A percentile compares a stretch with the other conserved stretches of the same genome.
These are phyloP conservation scores for Acanthurus lineatus DNA, from an alignment of 2,797 vertebrate genomes.

Conservation along the genomic window DNA sequence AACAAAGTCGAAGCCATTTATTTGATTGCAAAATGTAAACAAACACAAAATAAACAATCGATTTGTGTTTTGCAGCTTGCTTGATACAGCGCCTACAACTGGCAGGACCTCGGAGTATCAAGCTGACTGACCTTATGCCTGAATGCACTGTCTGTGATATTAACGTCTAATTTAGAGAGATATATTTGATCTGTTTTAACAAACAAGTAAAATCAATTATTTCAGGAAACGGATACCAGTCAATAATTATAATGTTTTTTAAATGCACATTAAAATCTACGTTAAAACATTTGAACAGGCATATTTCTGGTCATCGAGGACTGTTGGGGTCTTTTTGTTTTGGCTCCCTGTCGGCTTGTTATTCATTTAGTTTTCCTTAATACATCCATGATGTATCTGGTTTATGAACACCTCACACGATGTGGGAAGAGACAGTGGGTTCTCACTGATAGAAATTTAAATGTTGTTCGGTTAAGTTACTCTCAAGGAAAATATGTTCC, in stretches of 20 bases:
- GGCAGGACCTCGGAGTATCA: conserved; percentile 66
- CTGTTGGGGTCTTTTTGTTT: conserved; percentile 26
- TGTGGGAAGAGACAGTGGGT: no score
- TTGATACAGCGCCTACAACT: conserved; percentile 83
- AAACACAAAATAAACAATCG: conserved; percentile 84
- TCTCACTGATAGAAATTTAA: no score
- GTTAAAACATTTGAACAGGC: conserved; percentile 23
- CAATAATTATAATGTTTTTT: fast-evolving
- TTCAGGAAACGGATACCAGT: fast-evolving
- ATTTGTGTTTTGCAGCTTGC: conserved; percentile 80
- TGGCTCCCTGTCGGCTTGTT: conserved; percentile 14
- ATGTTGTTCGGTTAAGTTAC: neutral
- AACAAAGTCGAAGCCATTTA: conserved; percentile 88
- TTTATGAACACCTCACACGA: no score
- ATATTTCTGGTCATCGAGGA: neutral
- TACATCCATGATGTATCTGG: no score
- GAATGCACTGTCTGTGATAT: conserved; percentile 24
- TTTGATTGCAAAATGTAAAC: conserved; percentile 75
- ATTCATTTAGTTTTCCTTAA: neutral
- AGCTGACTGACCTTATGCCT: conserved; percentile 68
- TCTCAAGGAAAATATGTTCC: neutral
- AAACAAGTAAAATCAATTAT: fast-evolving
- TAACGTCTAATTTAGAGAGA: neutral
- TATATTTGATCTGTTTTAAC: fast-evolving
- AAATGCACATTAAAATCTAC: fast-evolving